A percentile compares a stretch with the other conserved stretches of the same genome.
These are phyloP conservation scores for Bolinopsis microptera DNA, from an alignment of 37 sponge, comb jelly and placozoan species.

Conservation along the genomic window DNA sequence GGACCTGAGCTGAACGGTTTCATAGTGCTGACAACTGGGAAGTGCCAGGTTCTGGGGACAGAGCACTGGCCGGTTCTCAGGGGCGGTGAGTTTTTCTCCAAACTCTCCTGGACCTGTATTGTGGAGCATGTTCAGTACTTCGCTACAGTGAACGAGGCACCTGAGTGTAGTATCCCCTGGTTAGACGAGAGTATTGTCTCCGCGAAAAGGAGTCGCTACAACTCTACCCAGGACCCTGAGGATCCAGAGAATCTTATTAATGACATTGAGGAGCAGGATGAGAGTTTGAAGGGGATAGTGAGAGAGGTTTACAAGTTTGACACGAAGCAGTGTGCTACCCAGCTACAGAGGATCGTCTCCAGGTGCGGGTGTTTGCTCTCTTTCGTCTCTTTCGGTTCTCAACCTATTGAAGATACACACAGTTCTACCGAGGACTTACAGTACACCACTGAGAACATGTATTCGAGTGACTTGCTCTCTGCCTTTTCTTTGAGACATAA, in stretches of 20 bases:
- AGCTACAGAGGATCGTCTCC: slow-evolving; percentile 41
- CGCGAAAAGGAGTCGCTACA: neutral
- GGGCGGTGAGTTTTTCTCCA: slow-evolving; percentile 65
- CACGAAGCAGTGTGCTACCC: slow-evolving; percentile 20
- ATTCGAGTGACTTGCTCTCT: slow-evolving; percentile 25
- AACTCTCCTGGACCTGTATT: slow-evolving; percentile 65
- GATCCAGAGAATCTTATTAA: neutral
- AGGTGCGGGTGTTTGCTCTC: slow-evolving; percentile 49
- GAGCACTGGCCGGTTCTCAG: slow-evolving; percentile 42
- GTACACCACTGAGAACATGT: slow-evolving; percentile 3
- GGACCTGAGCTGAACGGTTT: slow-evolving; percentile 59
- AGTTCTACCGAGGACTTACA: slow-evolving; percentile 5
- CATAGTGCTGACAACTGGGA: slow-evolving; percentile 43
- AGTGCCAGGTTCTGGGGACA: slow-evolving; percentile 46
- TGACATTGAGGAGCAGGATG: slow-evolving; percentile 29
- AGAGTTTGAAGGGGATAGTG: slow-evolving; percentile 61
- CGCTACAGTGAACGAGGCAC: slow-evolving; percentile 60
- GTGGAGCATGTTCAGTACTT: slow-evolving; percentile 64
- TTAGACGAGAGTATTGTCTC: neutral
- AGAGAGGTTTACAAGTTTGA: slow-evolving; percentile 38
- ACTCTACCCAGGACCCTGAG: neutral
- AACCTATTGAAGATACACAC: slow-evolving; percentile 39
- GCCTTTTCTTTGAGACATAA: slow-evolving; percentile 42
- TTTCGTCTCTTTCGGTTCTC: slow-evolving; percentile 13
- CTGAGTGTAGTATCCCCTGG: slow-evolving; percentile 36